Evolutionary conservation across 2,797 vertebrate species (phyloP), one percentile per base, ranked within the genome.

Genomic region (Rhinophrynus dorsalis): DNA sequence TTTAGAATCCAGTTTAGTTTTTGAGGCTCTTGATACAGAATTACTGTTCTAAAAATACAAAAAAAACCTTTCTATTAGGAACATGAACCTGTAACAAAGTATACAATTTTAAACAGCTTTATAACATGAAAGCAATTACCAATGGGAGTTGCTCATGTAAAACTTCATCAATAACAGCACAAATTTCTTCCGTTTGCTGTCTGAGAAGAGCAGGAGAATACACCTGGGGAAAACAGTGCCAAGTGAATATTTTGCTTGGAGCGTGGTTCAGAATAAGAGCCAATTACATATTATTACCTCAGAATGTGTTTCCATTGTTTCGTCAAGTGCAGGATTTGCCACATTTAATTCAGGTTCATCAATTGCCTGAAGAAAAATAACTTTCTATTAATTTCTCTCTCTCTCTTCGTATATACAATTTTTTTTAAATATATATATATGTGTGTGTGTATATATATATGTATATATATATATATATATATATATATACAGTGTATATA

Each of bases 171-270:
- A 99, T 98, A 45, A 85, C 89, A 23, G 96, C 92, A 65, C 94
- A 99, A 30, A 99, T 82, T 74, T 97, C 96, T 79, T 94, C 92
- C 1, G 95, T 95, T 85, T 96, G 89, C 72, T 96, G 93, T 63
- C 95, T 90, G 56, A 97, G 90, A 74, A 96, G 90, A 74, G 94
- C 92, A 12, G 97, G 96, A 0, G 90, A 96, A 77, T 89, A 94
- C 82, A 96, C 92, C 97, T 99, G 78, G 48, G 33, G 79, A 78
- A 80, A 74, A 80, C 26, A 17, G 76, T 74, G 67, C 84, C 21
- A 63, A 32, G 59, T 77, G 35, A 35, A 6, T 71, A 20, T 18
- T 80, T 80, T 83, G 64, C 17, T 18, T 18, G 47, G 35, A 50
- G 11, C 17, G 27, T 65, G 47, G 42, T 58, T 60, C 48, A 60